Evolutionary conservation across 2,797 vertebrate genomes (phyloP).

Genomic region (Phylloscopus collybita): DNA sequence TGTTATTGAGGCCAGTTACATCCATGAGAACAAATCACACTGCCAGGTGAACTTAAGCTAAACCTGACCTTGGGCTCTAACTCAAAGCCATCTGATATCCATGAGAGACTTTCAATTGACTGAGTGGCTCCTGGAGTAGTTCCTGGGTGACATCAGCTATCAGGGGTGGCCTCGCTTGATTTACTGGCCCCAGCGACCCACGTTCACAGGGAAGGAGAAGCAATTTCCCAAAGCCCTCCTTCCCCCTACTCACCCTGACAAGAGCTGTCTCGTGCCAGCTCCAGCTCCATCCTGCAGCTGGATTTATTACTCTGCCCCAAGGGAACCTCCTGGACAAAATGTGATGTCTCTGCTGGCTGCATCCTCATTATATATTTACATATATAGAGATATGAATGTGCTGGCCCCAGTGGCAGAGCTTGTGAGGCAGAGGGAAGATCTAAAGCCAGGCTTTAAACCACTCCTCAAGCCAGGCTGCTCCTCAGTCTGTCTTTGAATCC

Average conservation of each 20-base stretch:
- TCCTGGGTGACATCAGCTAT: background rate
- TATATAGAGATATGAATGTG: rapidly evolving
- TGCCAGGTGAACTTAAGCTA: slow-evolving; percentile 5
- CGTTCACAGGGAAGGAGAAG: background rate
- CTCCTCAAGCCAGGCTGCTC: background rate
- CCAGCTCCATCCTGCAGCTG: background rate
- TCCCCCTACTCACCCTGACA: background rate
- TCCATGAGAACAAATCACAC: background rate
- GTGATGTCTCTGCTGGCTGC: background rate
- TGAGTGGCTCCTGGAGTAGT: background rate
- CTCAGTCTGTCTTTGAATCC: background rate
- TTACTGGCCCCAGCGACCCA: background rate
- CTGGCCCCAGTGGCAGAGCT: background rate
- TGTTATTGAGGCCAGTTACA: background rate
- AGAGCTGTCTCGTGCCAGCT: background rate
- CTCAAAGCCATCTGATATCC: background rate
- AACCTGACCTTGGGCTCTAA: background rate
- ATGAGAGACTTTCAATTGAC: background rate
- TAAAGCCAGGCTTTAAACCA: background rate
- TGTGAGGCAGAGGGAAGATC: background rate
- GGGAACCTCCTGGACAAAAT: background rate
- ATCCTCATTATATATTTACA: background rate
- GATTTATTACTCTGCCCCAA: background rate
- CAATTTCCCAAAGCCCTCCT: background rate
- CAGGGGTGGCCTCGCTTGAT: background rate